Percentiles rank a stretch among this genome's conserved stretches.
Evolutionary conservation across 2,888 invertebrate species (phyloP).

Genomic region (Flexamia atlantica): DNA sequence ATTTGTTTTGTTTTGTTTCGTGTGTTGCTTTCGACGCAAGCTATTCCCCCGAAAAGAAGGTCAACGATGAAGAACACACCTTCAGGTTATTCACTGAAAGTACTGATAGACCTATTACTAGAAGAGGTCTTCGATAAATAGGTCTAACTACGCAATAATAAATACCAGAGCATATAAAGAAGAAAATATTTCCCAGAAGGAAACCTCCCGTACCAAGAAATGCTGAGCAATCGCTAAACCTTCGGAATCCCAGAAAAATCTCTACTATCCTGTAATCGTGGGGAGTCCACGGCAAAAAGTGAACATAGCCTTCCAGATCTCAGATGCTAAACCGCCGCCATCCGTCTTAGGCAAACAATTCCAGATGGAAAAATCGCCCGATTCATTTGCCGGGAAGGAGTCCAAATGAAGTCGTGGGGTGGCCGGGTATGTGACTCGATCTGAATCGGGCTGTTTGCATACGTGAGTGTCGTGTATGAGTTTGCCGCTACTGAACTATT

Average conservation of each 20-base stretch:
- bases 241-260: slow-evolving; percentile 16
- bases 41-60: too few species aligned
- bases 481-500: slow-evolving; percentile 44
- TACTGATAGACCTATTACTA: too few species aligned
- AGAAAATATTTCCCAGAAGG: neutral
- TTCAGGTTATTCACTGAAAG: too few species aligned
- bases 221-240: slow-evolving; percentile 16
- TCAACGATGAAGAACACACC: too few species aligned
- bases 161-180: too few species aligned
- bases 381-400: slow-evolving; percentile 36
- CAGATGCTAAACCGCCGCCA: neutral
- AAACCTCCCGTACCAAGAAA: slow-evolving; percentile 18
- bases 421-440: neutral
- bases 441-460: neutral
- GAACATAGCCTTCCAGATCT: slow-evolving; percentile 9
- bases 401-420: slow-evolving; percentile 44
- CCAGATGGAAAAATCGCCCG: neutral
- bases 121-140: too few species aligned
- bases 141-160: too few species aligned
- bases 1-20: too few species aligned
- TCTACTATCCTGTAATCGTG: neutral
- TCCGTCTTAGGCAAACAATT: neutral
- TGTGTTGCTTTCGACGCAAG: too few species aligned
- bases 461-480: neutral
- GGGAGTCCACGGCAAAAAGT: slow-evolving; percentile 14